Conservation (phyloP, 2,797 vertebrate genomes). For the Spinus olivaceus region DNA sequence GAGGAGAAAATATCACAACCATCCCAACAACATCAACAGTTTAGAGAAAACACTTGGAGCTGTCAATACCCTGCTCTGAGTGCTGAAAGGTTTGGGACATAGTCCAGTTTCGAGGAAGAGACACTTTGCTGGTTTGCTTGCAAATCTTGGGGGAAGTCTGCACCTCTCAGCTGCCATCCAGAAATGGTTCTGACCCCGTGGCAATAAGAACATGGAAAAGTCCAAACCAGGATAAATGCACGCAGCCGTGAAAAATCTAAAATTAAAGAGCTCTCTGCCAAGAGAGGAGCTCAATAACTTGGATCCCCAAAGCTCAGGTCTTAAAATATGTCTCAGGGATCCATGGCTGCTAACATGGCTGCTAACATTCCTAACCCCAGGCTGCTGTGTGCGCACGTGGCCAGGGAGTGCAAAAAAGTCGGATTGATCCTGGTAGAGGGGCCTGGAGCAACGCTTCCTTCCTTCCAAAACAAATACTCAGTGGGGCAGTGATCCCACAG, state of each 20-base stretch:
- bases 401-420: background rate
- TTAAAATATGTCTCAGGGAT: background rate
- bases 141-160: background rate
- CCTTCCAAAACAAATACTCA: background rate
- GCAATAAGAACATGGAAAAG: conserved; percentile 12
- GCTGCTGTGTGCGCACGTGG: background rate
- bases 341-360: background rate
- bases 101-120: conserved; percentile 27
- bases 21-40: conserved; percentile 58
- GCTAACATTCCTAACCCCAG: background rate
- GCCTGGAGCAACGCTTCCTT: background rate
- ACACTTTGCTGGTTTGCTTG: background rate
- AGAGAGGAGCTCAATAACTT: background rate
- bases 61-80: conserved; percentile 47
- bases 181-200: background rate
- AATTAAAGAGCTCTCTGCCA: conserved; percentile 2
- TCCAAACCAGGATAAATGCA: background rate
- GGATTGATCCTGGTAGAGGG: background rate
- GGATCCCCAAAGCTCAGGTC: background rate
- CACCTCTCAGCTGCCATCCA: background rate
- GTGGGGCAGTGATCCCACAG: background rate
- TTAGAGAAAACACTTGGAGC: conserved; percentile 53
- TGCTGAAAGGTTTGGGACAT: conserved; percentile 50
- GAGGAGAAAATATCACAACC: conserved; percentile 41
- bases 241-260: background rate